phyloP scores from a whole-genome alignment of 2,888 invertebrate genomes.

The Steinernema carpocapsae region DNA sequence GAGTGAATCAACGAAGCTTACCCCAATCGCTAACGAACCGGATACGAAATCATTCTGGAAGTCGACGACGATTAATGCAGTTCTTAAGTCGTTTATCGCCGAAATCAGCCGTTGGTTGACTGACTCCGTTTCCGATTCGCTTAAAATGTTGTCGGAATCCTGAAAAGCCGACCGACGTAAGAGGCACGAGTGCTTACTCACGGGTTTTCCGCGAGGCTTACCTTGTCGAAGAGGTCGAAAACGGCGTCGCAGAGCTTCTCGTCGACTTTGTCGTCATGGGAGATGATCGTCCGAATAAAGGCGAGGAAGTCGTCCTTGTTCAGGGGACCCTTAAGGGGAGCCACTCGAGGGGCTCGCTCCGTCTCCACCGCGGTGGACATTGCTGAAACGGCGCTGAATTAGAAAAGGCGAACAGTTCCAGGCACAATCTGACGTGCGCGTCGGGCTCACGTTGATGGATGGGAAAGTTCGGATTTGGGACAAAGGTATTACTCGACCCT shows the following conservation, averaged over 20 bases:
- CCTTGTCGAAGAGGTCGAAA: constrained; percentile 41
- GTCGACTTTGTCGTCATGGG: neutral
- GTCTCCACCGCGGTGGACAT: neutral
- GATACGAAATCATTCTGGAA: constrained; percentile 97
- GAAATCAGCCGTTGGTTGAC: constrained; percentile 42
- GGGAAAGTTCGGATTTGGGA: neutral
- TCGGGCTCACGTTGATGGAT: neutral
- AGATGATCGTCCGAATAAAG: neutral
- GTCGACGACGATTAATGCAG: constrained; percentile 87
- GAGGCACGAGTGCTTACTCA: constrained; percentile 35
- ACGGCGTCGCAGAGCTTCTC: constrained; percentile 3
- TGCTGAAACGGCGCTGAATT: neutral
- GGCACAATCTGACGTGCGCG: no score
- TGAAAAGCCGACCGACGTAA: constrained; percentile 37
- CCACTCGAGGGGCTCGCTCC: neutral
- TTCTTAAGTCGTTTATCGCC: constrained; percentile 47
- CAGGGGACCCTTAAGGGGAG: constrained; percentile 9
- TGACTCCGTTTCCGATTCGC: constrained; percentile 38
- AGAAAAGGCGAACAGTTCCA: no score
- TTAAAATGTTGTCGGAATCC: constrained; percentile 47
- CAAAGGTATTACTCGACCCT: neutral
- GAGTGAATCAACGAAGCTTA: constrained; percentile 37
- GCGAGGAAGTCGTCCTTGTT: neutral
- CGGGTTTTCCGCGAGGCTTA: constrained; percentile 23
- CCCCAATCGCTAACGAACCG: constrained; percentile 86